Conservation (phyloP, 2,113 vertebrate genomes). For the Rhabdornis inornatus region DNA sequence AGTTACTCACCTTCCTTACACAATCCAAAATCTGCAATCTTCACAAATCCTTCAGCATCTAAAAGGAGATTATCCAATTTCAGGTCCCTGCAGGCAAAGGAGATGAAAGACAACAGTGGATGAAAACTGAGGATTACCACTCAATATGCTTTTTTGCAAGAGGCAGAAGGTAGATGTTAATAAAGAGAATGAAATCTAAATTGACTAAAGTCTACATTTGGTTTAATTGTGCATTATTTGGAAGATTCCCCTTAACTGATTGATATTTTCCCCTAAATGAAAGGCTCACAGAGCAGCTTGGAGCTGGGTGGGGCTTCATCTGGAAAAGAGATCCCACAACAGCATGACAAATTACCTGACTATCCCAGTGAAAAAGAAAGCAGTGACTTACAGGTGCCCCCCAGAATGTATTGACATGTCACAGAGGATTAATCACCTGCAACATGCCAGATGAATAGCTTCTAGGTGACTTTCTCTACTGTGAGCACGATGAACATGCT, state of each 20-base stretch:
- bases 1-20: slow-evolving; percentile 91
- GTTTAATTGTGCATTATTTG: background rate
- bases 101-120: background rate
- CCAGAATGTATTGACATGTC: background rate
- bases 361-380: background rate
- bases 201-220: background rate
- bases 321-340: background rate
- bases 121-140: background rate
- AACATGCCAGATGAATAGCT: slow-evolving; percentile 10
- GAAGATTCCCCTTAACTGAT: background rate
- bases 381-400: background rate
- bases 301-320: background rate
- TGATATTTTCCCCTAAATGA: background rate
- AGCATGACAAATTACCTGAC: background rate
- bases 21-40: slow-evolving; percentile 96
- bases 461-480: slow-evolving; percentile 17
- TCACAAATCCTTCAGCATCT: slow-evolving; percentile 91
- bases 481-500: background rate
- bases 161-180: background rate
- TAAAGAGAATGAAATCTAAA: background rate
- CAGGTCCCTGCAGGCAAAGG: slow-evolving; percentile 79
- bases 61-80: slow-evolving; percentile 95
- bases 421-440: slow-evolving; percentile 25
- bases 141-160: background rate
- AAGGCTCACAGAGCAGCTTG: background rate